These are phyloP conservation scores for Drosophila arizonae DNA, from an alignment of 1,140 invertebrate species.

Conservation along the genomic window DNA sequence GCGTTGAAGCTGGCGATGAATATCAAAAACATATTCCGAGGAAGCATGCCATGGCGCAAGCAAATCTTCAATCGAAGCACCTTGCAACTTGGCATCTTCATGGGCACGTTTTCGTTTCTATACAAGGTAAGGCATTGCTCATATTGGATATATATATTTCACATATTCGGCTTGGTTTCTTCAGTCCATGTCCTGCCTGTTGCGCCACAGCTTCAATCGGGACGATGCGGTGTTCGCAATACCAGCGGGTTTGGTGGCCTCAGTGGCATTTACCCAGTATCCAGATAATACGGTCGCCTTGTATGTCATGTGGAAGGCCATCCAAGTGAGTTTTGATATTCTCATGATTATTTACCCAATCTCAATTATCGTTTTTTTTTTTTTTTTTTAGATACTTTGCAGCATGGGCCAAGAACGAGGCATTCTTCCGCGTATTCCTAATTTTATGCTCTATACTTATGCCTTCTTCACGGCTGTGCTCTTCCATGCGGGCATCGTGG, in stretches of 20 bases:
- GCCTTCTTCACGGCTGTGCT: slow-evolving; percentile 90
- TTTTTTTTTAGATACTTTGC: slow-evolving; percentile 85
- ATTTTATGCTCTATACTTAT: slow-evolving; percentile 88
- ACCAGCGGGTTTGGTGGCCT: slow-evolving; percentile 86
- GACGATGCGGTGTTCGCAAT: slow-evolving; percentile 86
- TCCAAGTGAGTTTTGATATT: slow-evolving; percentile 84
- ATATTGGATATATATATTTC: neutral
- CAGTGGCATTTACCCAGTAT: slow-evolving; percentile 86
- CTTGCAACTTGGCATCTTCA: slow-evolving; percentile 85
- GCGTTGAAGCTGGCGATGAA: slow-evolving; percentile 83
- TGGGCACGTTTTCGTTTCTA: slow-evolving; percentile 86
- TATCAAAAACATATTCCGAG: slow-evolving; percentile 83
- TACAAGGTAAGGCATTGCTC: slow-evolving; percentile 84
- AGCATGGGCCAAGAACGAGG: slow-evolving; percentile 85
- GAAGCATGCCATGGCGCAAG: slow-evolving; percentile 84
- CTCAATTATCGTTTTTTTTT: neutral
- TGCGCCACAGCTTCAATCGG: slow-evolving; percentile 84
- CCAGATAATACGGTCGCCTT: slow-evolving; percentile 88
- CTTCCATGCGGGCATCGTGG: slow-evolving; percentile 91
- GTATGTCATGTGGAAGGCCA: slow-evolving; percentile 89
- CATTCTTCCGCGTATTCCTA: slow-evolving; percentile 85
- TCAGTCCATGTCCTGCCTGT: slow-evolving; percentile 85
- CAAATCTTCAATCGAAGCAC: slow-evolving; percentile 84
- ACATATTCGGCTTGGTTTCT: neutral
- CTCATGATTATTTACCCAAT: neutral